Evolutionary conservation across 2,888 invertebrate species (phyloP).

Genomic region (Thecophora atra): DNA sequence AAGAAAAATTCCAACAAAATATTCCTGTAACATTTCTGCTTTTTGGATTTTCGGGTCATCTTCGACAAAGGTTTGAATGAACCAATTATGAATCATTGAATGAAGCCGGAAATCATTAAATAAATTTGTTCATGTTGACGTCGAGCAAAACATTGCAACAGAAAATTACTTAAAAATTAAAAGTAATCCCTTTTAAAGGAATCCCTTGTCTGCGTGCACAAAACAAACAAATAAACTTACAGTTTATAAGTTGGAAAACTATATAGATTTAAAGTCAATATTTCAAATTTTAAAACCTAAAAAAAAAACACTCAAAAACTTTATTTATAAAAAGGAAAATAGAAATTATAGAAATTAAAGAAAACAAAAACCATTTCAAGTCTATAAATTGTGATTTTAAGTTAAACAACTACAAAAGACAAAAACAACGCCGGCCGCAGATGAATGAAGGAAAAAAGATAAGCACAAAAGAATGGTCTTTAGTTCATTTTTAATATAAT

Average conservation of each 20-base stretch:
- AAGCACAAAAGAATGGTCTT: no score
- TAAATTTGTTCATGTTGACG: no score
- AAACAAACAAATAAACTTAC: neutral
- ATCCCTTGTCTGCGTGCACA: neutral
- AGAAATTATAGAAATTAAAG: neutral
- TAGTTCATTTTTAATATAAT: no score
- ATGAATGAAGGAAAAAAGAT: neutral
- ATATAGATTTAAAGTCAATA: no score
- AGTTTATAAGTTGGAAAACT: no score
- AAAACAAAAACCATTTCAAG: conserved; percentile 55
- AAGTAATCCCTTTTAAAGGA: neutral
- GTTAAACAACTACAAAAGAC: conserved; percentile 50
- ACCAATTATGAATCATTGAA: no score
- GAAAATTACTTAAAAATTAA: neutral
- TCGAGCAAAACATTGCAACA: no score
- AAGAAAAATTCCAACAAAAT: conserved; percentile 51
- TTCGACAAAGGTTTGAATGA: neutral
- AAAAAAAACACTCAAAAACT: neutral
- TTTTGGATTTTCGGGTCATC: conserved; percentile 47
- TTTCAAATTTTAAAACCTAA: neutral
- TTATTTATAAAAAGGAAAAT: neutral
- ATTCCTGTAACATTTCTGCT: conserved; percentile 53
- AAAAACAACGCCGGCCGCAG: conserved; percentile 14
- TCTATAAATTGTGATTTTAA: conserved; percentile 66
- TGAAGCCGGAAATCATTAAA: no score